Evolutionary conservation across 2,113 vertebrate genomes (phyloP).

Genomic region (Mormoops blainvillei): DNA sequence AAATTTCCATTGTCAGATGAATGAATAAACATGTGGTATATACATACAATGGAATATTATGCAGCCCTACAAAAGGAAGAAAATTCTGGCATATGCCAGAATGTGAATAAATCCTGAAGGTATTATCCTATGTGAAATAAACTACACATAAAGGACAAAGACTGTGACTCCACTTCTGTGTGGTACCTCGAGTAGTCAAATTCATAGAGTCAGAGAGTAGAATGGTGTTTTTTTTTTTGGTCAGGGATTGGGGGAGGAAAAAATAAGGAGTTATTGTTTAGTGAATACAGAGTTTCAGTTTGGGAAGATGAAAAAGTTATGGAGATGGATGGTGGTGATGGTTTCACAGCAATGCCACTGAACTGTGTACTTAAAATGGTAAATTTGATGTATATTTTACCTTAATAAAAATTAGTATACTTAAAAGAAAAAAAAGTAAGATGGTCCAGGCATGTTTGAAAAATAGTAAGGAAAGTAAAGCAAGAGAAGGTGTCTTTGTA

Average conservation of each 20-base stretch:
- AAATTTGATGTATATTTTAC: neutral
- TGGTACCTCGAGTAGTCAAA: neutral
- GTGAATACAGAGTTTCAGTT: neutral
- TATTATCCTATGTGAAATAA: neutral
- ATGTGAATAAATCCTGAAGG: neutral
- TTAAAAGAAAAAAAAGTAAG: neutral
- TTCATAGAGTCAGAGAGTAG: neutral
- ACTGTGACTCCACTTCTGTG: neutral
- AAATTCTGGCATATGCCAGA: neutral
- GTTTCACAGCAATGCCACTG: neutral
- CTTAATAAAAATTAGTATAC: conserved; percentile 1
- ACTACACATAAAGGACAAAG: neutral
- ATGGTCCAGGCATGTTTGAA: neutral
- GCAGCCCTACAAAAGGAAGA: neutral
- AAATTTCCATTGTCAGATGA: neutral
- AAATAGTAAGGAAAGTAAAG: neutral
- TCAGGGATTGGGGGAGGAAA: neutral
- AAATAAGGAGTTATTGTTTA: neutral
- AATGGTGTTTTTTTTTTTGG: neutral
- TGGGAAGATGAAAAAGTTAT: neutral
- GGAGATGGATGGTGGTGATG: neutral
- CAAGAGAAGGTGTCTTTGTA: neutral
- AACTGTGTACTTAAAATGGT: neutral
- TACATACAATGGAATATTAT: neutral
- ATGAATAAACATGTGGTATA: neutral